A percentile compares a stretch with the other conserved stretches of the same genome.
Evolutionary conservation across 2,113 vertebrate species (phyloP).

Genomic region (Coturnix japonica): DNA sequence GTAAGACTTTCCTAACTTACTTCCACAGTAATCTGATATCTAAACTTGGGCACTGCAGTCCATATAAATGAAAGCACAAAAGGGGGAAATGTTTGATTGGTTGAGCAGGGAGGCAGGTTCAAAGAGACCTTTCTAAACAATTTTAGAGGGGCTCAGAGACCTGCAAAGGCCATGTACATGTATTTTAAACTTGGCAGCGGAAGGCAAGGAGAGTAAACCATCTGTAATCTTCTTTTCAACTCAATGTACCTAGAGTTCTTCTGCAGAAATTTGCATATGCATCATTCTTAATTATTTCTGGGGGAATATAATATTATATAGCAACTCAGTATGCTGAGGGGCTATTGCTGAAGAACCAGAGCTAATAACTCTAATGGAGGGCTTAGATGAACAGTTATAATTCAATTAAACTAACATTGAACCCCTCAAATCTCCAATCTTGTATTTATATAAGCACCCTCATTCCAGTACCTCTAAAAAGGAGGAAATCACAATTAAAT

Average conservation of each 20-base stretch:
- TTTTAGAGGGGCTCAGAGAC: neutral
- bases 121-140: neutral
- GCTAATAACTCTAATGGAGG: neutral
- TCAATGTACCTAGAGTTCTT: neutral
- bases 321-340: neutral
- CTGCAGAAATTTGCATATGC: neutral
- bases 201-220: neutral
- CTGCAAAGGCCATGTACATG: neutral
- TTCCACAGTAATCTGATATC: neutral
- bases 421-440: neutral
- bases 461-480: neutral
- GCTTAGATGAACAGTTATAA: neutral
- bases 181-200: neutral
- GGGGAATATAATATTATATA: neutral
- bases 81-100: neutral
- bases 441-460: accelerated
- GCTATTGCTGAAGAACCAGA: neutral
- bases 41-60: neutral
- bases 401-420: neutral
- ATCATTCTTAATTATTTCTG: neutral
- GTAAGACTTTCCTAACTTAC: neutral
- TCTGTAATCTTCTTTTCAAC: neutral
- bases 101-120: neutral
- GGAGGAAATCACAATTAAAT: neutral
- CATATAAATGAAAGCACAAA: neutral